Evolutionary conservation across 92 coral and sea anemone species (phyloP).

Genomic region (Actinernus sp.): DNA sequence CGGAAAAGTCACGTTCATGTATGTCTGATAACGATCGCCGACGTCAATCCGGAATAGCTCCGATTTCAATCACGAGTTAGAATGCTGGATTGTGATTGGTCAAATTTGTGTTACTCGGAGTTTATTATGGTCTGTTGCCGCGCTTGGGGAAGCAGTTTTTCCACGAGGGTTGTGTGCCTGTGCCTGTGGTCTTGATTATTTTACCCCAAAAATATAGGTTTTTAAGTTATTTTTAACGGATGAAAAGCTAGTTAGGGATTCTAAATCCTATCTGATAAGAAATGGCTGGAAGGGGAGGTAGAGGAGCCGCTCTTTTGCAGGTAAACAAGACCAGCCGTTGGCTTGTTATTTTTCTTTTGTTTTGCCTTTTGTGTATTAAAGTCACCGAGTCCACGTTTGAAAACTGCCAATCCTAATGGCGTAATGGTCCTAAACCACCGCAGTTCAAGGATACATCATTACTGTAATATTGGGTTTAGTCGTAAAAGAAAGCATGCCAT

Average conservation of each 20-base stretch:
- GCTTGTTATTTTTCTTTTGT: too few relatives aligned
- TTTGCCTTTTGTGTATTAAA: too few relatives aligned
- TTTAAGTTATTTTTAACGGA: neutral
- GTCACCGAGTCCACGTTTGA: too few relatives aligned
- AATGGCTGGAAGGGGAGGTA: conserved; percentile 98
- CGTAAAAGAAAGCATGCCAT: too few relatives aligned
- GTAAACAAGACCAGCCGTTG: too few relatives aligned
- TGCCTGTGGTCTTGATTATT: too few relatives aligned
- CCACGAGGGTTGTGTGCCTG: neutral
- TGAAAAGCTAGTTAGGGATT: neutral
- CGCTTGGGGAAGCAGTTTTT: neutral
- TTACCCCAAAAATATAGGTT: neutral
- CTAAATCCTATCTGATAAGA: neutral
- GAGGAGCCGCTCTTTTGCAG: conserved; percentile 97
- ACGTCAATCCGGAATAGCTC: neutral
- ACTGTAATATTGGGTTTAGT: too few relatives aligned
- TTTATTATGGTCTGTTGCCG: conserved; percentile 77
- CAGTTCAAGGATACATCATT: too few relatives aligned
- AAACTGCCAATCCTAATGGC: too few relatives aligned
- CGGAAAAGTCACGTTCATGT: too few relatives aligned
- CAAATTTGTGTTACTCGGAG: neutral
- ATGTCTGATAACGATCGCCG: neutral
- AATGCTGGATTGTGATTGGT: conserved; percentile 21
- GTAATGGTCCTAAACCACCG: too few relatives aligned
- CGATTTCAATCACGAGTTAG: neutral